A percentile compares a stretch with the other conserved stretches of the same genome.
phyloP scores from a whole-genome alignment of 2,797 vertebrate species.

The Lepus townsendii region DNA sequence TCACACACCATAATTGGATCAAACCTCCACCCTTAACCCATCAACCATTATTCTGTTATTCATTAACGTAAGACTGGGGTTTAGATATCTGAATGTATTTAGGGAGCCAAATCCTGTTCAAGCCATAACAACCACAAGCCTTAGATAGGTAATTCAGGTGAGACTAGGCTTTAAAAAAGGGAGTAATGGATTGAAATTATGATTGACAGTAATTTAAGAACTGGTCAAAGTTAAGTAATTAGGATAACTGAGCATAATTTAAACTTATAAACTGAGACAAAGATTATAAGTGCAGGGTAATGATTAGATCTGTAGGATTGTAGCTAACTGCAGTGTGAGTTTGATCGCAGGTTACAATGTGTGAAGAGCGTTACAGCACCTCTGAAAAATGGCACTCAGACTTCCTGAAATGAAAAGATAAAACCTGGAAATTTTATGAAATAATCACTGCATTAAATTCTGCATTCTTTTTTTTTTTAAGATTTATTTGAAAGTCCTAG shows the following conservation, averaged over 20 bases:
- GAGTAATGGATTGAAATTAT: constrained; percentile 57
- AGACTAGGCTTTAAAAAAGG: constrained; percentile 40
- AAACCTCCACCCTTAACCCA: too few relatives aligned
- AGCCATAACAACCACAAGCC: not conserved
- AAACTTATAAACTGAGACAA: constrained; percentile 57
- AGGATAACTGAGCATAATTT: not conserved
- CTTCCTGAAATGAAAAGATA: constrained; percentile 42
- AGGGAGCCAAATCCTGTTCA: too few relatives aligned
- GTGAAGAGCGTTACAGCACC: not conserved
- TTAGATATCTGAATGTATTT: too few relatives aligned
- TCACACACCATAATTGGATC: too few relatives aligned
- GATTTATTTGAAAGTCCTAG: too few relatives aligned
- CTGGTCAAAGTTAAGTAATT: constrained; percentile 61
- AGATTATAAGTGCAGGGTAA: constrained; percentile 61
- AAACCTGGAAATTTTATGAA: not conserved
- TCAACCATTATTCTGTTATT: too few relatives aligned
- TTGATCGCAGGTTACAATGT: constrained; percentile 7
- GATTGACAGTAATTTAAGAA: constrained; percentile 48
- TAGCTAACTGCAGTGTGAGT: constrained; percentile 8
- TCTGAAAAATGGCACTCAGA: constrained; percentile 45
- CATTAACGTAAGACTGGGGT: too few relatives aligned
- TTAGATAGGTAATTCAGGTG: constrained; percentile 59
- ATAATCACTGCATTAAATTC: constrained; percentile 41
- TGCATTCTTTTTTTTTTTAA: not conserved
- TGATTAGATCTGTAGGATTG: constrained; percentile 23